Evolutionary conservation across 2,888 invertebrate species (phyloP).

Genomic region (Eutolmus rufibarbis): DNA sequence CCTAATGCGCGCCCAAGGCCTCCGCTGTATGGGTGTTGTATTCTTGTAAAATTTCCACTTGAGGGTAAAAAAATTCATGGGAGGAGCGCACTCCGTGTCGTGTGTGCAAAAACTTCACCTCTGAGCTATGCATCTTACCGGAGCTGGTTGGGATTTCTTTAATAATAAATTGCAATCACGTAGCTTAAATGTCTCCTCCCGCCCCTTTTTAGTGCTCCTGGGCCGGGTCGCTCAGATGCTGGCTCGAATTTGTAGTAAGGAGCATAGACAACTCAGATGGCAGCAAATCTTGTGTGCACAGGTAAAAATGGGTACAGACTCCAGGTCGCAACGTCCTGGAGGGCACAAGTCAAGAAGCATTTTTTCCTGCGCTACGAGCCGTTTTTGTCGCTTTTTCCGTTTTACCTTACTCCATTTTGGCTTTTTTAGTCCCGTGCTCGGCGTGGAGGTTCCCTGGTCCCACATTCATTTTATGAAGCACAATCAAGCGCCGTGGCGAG

Average conservation of each 20-base stretch:
- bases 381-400: background rate
- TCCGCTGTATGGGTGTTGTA: background rate
- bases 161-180: conserved; percentile 41
- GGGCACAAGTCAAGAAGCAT: background rate
- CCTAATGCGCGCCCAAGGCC: conserved; percentile 6
- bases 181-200: conserved; percentile 35
- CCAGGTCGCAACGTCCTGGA: background rate
- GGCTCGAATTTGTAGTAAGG: conserved; percentile 10
- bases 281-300: conserved; percentile 32
- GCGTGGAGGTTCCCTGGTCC: background rate
- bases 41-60: conserved; percentile 21
- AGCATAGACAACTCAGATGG: conserved; percentile 5
- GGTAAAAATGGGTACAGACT: conserved; percentile 30
- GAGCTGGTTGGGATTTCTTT: conserved; percentile 32
- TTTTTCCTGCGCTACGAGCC: background rate
- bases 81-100: conserved; percentile 5
- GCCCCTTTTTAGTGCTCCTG: background rate
- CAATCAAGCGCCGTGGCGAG: conserved; percentile 38
- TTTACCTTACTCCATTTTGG: background rate
- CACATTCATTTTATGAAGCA: conserved; percentile 30
- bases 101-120: conserved; percentile 23
- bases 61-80: conserved; percentile 4
- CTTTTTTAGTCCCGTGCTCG: background rate
- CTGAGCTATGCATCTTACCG: conserved; percentile 29
- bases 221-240: background rate